Evolutionary conservation across 2,888 invertebrate genomes (phyloP).

Genomic region (Cylindroiulus punctatus): DNA sequence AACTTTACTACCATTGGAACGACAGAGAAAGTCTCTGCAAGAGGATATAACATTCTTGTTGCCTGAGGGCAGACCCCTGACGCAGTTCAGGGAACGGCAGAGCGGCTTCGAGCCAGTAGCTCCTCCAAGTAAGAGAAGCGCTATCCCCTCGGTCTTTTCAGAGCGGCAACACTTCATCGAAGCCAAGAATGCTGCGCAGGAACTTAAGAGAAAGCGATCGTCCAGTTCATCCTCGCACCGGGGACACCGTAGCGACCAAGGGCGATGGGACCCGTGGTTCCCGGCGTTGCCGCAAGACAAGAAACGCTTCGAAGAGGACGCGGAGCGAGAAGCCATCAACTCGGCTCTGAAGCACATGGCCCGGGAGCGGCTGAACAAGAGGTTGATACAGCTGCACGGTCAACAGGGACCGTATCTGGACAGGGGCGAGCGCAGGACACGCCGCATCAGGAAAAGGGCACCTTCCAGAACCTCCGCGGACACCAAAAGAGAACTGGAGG

Average conservation of each 20-base stretch:
- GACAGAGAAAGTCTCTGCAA: slow-evolving; percentile 51
- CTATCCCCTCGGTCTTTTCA: slow-evolving; percentile 43
- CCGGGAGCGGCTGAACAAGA: slow-evolving; percentile 52
- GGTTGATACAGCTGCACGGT: slow-evolving; percentile 49
- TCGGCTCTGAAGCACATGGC: slow-evolving; percentile 51
- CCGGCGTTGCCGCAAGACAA: slow-evolving; percentile 7
- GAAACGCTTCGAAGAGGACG: slow-evolving; percentile 24
- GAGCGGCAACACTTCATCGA: slow-evolving; percentile 49
- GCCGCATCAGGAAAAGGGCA: neutral
- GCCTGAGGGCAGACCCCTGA: neutral
- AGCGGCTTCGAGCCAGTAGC: neutral
- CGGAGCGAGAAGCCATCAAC: slow-evolving; percentile 45
- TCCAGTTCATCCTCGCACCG: neutral
- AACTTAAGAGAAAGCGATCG: neutral
- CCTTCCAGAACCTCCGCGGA: neutral
- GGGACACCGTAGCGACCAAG: slow-evolving; percentile 4
- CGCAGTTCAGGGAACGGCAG: slow-evolving; percentile 50
- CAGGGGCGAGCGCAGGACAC: slow-evolving; percentile 35
- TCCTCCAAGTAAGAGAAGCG: neutral
- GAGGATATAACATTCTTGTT: slow-evolving; percentile 15
- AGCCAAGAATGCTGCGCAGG: neutral
- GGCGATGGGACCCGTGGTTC: slow-evolving; percentile 51
- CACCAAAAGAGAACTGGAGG: slow-evolving; percentile 50
- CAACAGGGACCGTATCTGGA: slow-evolving; percentile 30
- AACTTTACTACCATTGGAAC: slow-evolving; percentile 32